phyloP scores from a whole-genome alignment of 1,140 invertebrate species.

The Stegodyphus mimosarum region DNA sequence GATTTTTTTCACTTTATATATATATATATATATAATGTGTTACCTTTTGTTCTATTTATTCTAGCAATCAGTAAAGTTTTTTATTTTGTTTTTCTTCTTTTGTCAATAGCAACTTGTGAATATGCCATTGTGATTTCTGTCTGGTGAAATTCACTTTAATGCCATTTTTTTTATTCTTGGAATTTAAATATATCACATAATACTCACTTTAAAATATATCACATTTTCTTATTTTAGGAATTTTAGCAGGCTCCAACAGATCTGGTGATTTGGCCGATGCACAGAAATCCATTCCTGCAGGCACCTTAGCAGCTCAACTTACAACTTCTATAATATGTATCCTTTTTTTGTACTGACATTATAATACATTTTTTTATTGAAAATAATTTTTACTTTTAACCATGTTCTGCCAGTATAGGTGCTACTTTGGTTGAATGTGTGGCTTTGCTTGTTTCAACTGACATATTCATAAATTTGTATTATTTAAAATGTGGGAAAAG shows the following conservation, averaged over 20 bases:
- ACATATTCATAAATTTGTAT: no score
- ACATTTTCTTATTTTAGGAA: conserved; percentile 73
- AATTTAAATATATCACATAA: not conserved
- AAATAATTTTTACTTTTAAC: no score
- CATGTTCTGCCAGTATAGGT: no score
- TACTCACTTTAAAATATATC: not conserved
- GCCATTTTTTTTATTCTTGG: not conserved
- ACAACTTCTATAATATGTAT: conserved; percentile 92
- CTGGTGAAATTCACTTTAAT: not conserved
- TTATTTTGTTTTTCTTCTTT: no score
- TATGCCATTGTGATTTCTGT: not conserved
- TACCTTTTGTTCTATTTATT: no score
- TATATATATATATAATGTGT: no score
- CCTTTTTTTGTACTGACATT: conserved; percentile 17
- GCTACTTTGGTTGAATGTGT: no score
- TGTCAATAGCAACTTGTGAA: not conserved
- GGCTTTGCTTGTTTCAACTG: no score
- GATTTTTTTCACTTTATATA: no score
- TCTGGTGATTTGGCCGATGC: conserved; percentile 99
- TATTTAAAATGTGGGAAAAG: no score
- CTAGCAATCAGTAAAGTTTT: no score
- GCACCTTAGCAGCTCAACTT: conserved; percentile 95
- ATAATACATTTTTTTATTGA: no score
- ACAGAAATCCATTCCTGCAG: conserved; percentile 97
- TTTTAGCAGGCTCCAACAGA: conserved; percentile 99